phyloP scores from a whole-genome alignment of 2,888 invertebrate genomes.

The Brachylomia viminalis region DNA sequence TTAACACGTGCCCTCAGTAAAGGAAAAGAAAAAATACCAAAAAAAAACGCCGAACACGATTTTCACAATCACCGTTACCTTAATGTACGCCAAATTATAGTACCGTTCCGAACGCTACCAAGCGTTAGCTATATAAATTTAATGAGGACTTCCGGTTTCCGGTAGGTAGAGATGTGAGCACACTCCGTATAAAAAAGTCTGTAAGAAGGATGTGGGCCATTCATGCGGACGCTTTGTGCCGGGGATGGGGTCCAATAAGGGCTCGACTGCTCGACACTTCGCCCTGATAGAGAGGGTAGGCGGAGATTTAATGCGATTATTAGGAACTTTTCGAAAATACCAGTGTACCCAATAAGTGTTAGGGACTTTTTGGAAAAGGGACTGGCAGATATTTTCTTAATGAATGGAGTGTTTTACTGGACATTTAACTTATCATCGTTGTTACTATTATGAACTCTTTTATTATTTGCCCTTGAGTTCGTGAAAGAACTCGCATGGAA shows the following conservation, averaged over 20 bases:
- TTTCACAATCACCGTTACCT: conserved; percentile 23
- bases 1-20: not conserved
- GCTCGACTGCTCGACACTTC: conserved; percentile 47
- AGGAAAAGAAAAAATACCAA: conserved; percentile 5
- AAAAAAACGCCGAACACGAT: conserved; percentile 14
- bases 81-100: conserved; percentile 42
- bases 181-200: conserved; percentile 52
- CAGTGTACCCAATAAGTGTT: conserved; percentile 6
- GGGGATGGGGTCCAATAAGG: conserved; percentile 31
- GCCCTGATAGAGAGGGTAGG: conserved; percentile 45
- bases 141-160: conserved; percentile 58
- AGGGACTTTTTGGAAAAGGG: conserved; percentile 3
- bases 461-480: not conserved
- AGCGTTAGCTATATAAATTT: conserved; percentile 55
- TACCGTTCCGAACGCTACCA: conserved; percentile 25
- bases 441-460: not conserved
- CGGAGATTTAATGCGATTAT: conserved; percentile 50
- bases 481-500: not conserved
- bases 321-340: conserved; percentile 54
- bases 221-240: conserved; percentile 57
- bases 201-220: conserved; percentile 60
- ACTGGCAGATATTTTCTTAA: not conserved
- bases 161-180: conserved; percentile 51
- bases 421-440: not conserved
- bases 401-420: not conserved